These are phyloP conservation scores for Harmothoe impar DNA, from an alignment of 2,888 invertebrate genomes.

Conservation along the genomic window DNA sequence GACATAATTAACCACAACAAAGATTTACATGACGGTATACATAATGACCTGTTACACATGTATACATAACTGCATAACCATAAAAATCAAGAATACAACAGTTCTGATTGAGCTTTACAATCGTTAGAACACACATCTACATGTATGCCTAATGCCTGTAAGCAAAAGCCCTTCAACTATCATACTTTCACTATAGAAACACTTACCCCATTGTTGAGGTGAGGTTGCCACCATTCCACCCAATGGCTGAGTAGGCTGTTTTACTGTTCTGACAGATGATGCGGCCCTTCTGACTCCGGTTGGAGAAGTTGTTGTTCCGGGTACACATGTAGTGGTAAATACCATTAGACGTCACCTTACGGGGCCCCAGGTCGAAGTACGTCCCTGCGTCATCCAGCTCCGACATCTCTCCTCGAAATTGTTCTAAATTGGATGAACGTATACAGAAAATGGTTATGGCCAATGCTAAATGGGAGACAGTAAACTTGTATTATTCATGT, in stretches of 20 bases:
- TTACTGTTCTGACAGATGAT: slow-evolving; percentile 73
- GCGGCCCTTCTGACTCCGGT: slow-evolving; percentile 82
- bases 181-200: too few relatives aligned
- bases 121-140: too few relatives aligned
- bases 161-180: too few relatives aligned
- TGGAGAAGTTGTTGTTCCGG: slow-evolving; percentile 83
- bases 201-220: slow-evolving; percentile 75
- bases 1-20: too few relatives aligned
- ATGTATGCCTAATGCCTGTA: too few relatives aligned
- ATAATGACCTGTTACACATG: too few relatives aligned
- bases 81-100: too few relatives aligned
- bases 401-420: slow-evolving; percentile 78
- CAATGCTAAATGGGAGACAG: too few relatives aligned
- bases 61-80: too few relatives aligned
- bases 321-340: slow-evolving; percentile 82
- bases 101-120: too few relatives aligned
- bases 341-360: slow-evolving; percentile 76
- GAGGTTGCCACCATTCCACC: slow-evolving; percentile 79
- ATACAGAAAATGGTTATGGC: not conserved
- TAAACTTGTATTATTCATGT: too few relatives aligned
- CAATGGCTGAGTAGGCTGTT: slow-evolving; percentile 73
- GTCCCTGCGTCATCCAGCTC: slow-evolving; percentile 82
- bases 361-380: slow-evolving; percentile 82
- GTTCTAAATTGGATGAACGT: slow-evolving; percentile 71
- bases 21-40: too few relatives aligned